phyloP scores from a whole-genome alignment of 2,113 vertebrate genomes.

The Echinops telfairi region DNA sequence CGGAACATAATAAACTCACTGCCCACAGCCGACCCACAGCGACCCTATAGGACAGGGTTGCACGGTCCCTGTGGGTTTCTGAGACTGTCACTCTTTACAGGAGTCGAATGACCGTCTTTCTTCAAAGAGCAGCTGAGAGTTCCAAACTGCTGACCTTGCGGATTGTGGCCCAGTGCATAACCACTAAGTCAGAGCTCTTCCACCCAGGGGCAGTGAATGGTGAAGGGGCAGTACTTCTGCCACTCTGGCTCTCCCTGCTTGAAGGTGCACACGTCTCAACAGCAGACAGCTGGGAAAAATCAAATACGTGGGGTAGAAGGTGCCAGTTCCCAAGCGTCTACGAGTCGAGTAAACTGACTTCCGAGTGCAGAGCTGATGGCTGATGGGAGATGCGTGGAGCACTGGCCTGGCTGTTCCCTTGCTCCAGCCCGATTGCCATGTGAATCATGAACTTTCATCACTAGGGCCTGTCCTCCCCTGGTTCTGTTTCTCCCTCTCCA shows the following conservation, averaged over 20 bases:
- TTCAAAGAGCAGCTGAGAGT: too few species aligned
- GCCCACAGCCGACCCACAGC: too few species aligned
- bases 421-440: background rate
- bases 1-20: too few species aligned
- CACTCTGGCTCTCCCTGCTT: background rate
- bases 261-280: background rate
- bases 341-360: background rate
- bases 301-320: background rate
- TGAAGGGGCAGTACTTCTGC: background rate
- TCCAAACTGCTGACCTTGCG: too few species aligned
- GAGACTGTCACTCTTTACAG: too few species aligned
- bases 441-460: background rate
- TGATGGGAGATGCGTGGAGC: background rate
- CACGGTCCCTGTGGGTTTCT: too few species aligned
- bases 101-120: too few species aligned
- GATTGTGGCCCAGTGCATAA: too few species aligned
- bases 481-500: background rate
- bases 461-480: background rate
- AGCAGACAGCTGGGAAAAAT: background rate
- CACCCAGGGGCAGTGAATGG: background rate
- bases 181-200: background rate
- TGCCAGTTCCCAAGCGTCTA: slow-evolving; percentile 23
- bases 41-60: too few species aligned
- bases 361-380: background rate
- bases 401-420: background rate